Conservation (phyloP, 1,140 invertebrate genomes). For the Colletes latitarsis region DNA sequence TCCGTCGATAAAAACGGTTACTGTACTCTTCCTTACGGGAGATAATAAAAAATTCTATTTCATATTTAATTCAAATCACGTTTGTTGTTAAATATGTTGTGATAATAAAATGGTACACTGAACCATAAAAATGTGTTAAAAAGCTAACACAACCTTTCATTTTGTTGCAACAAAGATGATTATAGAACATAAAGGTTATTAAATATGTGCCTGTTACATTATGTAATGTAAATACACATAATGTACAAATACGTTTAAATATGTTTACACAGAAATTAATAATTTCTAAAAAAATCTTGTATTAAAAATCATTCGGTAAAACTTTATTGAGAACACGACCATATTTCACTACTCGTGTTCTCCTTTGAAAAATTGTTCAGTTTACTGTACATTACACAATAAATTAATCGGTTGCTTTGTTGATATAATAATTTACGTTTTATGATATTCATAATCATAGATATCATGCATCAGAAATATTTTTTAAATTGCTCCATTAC, state of each 20-base stretch:
- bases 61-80: no score
- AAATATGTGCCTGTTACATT: background rate
- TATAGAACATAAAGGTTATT: background rate
- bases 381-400: background rate
- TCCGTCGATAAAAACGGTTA: slow-evolving; percentile 16
- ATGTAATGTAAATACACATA: background rate
- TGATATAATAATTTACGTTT: background rate
- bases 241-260: background rate
- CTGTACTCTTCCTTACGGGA: background rate
- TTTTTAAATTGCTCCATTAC: background rate
- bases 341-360: slow-evolving; percentile 31
- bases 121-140: no score
- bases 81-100: no score
- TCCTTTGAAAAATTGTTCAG: background rate
- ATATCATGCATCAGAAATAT: background rate
- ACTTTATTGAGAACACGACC: slow-evolving; percentile 31
- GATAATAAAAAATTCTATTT: no score
- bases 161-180: background rate
- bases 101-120: no score
- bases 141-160: background rate
- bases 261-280: background rate
- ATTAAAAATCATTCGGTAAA: background rate
- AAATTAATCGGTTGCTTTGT: slow-evolving; percentile 1
- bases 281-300: background rate
- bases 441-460: slow-evolving; percentile 22